Evolutionary conservation across 1,140 invertebrate genomes (phyloP), one percentile per base, ranked within the genome.

Genomic region (Temnothorax nylanderi): DNA sequence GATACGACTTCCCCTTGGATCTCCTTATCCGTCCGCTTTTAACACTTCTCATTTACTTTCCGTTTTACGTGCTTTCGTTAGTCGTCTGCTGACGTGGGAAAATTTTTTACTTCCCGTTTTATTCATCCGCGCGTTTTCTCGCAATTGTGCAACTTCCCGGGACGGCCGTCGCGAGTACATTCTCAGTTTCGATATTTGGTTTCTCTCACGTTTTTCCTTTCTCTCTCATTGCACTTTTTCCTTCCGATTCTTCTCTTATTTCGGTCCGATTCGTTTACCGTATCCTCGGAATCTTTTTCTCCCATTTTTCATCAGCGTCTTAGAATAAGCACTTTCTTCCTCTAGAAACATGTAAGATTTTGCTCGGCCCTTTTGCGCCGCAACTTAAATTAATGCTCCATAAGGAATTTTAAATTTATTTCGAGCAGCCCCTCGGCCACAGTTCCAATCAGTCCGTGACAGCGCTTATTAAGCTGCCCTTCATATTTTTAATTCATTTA

Each of bases 1-100:
- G 56, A 72, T 72, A 58, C 80, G 41, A 1, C 41, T 69, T n/a
- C 0, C 34, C 21, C 58, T 78, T 11, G 3, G 21, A 56, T 84
- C 60, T 75, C 13, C 54, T 62, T 47, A 72, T 18, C 18, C 26
- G 18, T 3, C 18, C 1, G 32, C 32, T 13, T 47, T 58, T 54
- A 54, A 67, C 76, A 21, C n/a, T 10, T n/a, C 26, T 41, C 49
- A 44, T 82, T 82, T 82, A 74, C 41, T 60, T 84, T 81, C 67
- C 37, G 44, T 51, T 71, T 71, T 75, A 49, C 44, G 13, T 26
- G 13, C 34, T 3, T 34, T 18, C 13, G 32, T 60, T 10, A 32
- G 54, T 47, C 51, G 37, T 34, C 26, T 21, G 32, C 54, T 60
- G 69, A 84, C 51, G n/a, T 49, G 67, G 44, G 16, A 75, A 26